Evolutionary conservation across 2,888 invertebrate species (phyloP), one percentile per base, ranked within the genome.

Genomic region (Aphidoletes aphidimyza): DNA sequence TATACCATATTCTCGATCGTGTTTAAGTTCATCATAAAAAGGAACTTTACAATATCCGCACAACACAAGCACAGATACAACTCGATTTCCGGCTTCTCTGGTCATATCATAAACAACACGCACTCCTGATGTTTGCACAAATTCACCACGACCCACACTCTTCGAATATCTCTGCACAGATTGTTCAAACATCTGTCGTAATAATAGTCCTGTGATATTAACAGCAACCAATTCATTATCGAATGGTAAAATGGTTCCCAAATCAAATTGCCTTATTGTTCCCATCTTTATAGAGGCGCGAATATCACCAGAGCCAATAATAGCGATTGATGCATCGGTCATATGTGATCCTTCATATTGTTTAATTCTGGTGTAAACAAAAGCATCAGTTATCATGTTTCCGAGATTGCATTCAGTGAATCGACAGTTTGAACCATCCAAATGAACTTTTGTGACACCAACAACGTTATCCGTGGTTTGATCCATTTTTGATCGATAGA

Each of bases 81-180:
- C 94, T 87, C 96, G 92, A 0, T 91, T 89, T 1, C 94, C 93
- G 0, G 91, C 89, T 0, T 92, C 92, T 86, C 91, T 91, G 0
- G 89, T 89, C 26, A 94, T 89, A 89, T 97, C 93, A 87, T 94
- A 96, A 0, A 91, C 90, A 0, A 97, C 93, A 87, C 91, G 92
- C 14, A 95, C 86, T 0, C 97, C 97, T n/a, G 97, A 96, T 85
- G 94, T 91, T 90, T 98, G 97, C 6, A 97, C 90, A 88, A 97
- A 97, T 86, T 93, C 94, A 0, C 97, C 97, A n/a, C n/a, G n/a
- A n/a, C n/a, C n/a, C n/a, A n/a, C n/a, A n/a, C n/a, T n/a, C n/a
- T n/a, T n/a, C n/a, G n/a, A 45, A 19, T 84, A 34, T 9, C 39
- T n/a, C 11, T 69, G 88, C 0, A 95, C 95, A 0, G 94, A 91